Percentiles rank a stretch among this genome's conserved stretches.
These are phyloP conservation scores for Oasisia sp. DNA, from an alignment of 2,888 invertebrate species.

Conservation along the genomic window DNA sequence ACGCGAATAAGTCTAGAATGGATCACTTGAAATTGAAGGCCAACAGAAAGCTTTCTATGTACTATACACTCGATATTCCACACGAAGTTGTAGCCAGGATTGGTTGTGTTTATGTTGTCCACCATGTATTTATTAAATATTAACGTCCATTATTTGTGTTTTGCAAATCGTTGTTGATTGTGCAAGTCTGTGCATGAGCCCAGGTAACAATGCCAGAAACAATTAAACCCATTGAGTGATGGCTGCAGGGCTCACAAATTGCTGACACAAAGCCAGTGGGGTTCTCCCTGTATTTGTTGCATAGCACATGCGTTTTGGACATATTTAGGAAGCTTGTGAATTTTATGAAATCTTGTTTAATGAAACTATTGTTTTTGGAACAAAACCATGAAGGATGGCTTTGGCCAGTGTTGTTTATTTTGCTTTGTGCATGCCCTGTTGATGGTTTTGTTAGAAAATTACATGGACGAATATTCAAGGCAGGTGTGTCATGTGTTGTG, in stretches of 20 bases:
- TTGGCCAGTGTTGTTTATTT: too few relatives aligned
- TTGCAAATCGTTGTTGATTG: neutral
- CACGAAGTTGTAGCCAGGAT: neutral
- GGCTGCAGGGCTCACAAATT: neutral
- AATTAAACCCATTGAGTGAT: neutral
- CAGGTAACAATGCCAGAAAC: constrained; percentile 11
- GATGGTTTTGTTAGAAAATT: too few relatives aligned
- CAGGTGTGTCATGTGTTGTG: too few relatives aligned
- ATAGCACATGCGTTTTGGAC: neutral
- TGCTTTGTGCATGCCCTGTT: too few relatives aligned
- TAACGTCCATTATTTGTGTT: neutral
- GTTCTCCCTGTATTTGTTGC: neutral
- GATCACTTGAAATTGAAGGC: neutral
- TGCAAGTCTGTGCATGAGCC: constrained; percentile 1
- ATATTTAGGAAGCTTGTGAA: neutral
- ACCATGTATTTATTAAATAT: neutral
- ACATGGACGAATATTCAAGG: too few relatives aligned
- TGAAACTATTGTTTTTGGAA: neutral
- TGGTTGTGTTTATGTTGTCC: neutral
- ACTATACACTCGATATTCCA: neutral
- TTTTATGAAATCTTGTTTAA: neutral
- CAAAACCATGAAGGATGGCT: too few relatives aligned
- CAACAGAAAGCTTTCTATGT: neutral
- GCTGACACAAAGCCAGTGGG: neutral
- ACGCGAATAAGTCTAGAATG: neutral